Base-by-base conservation (phyloP, 1,140 invertebrate species). In the Battus philenor region DNA sequence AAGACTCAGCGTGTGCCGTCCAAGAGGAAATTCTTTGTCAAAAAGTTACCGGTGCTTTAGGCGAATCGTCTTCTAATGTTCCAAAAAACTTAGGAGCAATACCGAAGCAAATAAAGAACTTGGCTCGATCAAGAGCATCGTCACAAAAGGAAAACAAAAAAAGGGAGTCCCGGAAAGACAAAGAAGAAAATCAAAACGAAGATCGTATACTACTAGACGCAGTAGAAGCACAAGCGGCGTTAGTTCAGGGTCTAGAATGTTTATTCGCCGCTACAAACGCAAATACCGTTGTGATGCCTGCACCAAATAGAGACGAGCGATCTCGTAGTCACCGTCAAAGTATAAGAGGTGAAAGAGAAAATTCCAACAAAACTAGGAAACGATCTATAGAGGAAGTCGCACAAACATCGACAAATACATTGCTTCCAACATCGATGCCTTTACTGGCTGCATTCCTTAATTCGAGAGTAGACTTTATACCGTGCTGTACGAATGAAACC, bases 41-140 rank as follows among this genome's bases (percentile, higher is more conserved):
- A 44, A 86, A 80, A 68, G 50, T 74, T 49, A 56, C 71, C 17
- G 68, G 54, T 44, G 77, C 80, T 9, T 57, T 79, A 47, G 79
- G 73, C 12, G 83, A 86, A 51, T 75, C 77, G n/a, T 81, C 80
- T 11, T 65, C 68, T 6, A 85, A 81, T 22, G 77, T 81, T 50
- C 83, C 82, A 63, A 87, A 87, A 73, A 89, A 90, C 64, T 89
- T 93, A 54, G 93, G 93, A 7, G 92, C 92, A 24, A 93, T 93
- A 59, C 92, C 92, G 13, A 94, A 93, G 63, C 90, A 90, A 71
- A 87, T 86, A 57, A 87, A 84, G 74, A 86, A 82, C 56, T 54
- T 82, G 58, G 69, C 75, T 18, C 78, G 86, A 59, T 80, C 79
- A 16, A 65, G 87, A 64, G 71, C 83, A 58, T 85, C 84, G 29